Evolutionary conservation across 1,140 invertebrate species (phyloP).

Genomic region (Meloidogyne hapla): DNA sequence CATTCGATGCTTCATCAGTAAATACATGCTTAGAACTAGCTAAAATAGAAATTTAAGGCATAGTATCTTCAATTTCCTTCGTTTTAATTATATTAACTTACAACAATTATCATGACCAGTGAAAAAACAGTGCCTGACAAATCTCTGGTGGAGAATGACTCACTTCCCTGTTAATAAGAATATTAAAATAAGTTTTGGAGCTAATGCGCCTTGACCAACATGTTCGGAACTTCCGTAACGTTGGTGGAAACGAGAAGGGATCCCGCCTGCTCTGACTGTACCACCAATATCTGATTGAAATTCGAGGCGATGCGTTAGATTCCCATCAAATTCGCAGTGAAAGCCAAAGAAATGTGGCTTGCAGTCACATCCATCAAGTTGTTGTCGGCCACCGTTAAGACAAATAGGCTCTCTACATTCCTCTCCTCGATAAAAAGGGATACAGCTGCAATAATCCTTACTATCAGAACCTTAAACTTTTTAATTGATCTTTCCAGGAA

Average conservation of each 20-base stretch:
- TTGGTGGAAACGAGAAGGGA: conserved; percentile 50
- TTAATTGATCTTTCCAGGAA: background rate
- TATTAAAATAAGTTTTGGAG: background rate
- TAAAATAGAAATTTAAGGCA: background rate
- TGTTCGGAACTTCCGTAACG: conserved; percentile 46
- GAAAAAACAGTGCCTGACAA: conserved; percentile 62
- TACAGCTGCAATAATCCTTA: conserved; percentile 58
- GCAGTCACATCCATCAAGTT: conserved; percentile 48
- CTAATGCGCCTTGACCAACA: background rate
- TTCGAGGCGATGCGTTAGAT: conserved; percentile 36
- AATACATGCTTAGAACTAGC: conserved; percentile 59
- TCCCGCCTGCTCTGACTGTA: conserved; percentile 2
- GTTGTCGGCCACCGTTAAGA: conserved; percentile 54
- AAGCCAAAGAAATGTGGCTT: conserved; percentile 57
- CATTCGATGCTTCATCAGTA: conserved; percentile 63
- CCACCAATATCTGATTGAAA: background rate
- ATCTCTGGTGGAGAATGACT: conserved; percentile 56
- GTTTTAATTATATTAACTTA: conserved; percentile 22
- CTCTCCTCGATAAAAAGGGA: conserved; percentile 59
- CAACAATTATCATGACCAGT: conserved; percentile 60
- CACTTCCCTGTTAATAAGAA: conserved; percentile 39
- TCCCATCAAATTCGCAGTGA: conserved; percentile 62
- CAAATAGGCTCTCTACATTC: conserved; percentile 62
- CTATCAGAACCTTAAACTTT: conserved; percentile 31
- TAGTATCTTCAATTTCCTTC: too few relatives aligned